phyloP scores from a whole-genome alignment of 1,140 invertebrate species.

The Chrysomallon squamiferum region DNA sequence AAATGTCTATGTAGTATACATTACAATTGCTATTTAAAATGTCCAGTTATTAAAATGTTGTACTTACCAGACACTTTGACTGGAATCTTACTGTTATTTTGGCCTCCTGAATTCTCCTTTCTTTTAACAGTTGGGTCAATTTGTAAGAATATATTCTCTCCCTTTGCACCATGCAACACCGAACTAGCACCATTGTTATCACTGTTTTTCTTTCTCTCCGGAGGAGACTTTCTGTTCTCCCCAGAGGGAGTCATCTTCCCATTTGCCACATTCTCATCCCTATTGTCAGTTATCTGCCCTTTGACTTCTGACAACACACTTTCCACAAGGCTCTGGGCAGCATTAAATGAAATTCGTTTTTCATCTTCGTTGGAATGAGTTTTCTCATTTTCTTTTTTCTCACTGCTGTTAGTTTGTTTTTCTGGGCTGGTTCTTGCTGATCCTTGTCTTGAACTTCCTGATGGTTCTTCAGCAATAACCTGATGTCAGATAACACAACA shows the following conservation, averaged over 20 bases:
- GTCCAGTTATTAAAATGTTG: too few species aligned
- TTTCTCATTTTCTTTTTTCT: neutral
- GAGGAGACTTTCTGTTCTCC: neutral
- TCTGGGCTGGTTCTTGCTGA: neutral
- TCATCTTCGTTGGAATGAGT: neutral
- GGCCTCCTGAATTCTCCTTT: constrained; percentile 3
- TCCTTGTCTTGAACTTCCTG: neutral
- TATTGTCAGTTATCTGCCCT: neutral
- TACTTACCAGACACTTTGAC: constrained; percentile 11
- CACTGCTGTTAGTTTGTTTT: neutral
- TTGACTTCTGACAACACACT: neutral
- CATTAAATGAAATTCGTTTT: neutral
- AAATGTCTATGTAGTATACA: too few species aligned
- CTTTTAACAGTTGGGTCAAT: constrained; percentile 34
- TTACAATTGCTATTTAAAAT: too few species aligned
- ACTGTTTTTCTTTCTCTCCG: neutral
- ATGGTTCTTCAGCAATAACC: neutral
- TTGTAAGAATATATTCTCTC: constrained; percentile 35
- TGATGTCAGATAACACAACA: neutral
- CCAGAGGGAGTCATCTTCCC: neutral
- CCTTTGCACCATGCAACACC: neutral
- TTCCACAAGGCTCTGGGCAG: neutral
- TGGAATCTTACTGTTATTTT: constrained; percentile 29
- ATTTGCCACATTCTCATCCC: neutral
- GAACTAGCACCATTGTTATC: constrained; percentile 1